A percentile compares a stretch with the other conserved stretches of the same genome.
Conservation (phyloP, 2,113 vertebrate genomes). For the Conger conger region DNA sequence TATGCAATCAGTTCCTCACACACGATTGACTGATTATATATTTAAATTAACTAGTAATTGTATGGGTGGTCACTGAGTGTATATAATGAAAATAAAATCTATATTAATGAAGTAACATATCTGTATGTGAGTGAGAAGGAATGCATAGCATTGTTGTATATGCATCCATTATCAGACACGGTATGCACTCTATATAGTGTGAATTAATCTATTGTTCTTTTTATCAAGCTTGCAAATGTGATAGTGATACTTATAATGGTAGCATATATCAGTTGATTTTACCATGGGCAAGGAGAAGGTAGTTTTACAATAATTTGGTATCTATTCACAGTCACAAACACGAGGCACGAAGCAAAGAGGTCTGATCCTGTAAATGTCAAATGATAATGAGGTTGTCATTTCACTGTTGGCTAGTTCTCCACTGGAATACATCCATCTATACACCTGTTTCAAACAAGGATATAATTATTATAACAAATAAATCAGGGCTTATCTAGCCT, state of each 20-base stretch:
- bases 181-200: too few relatives aligned
- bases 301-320: neutral
- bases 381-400: slow-evolving; percentile 22
- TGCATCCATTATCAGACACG: too few relatives aligned
- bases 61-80: too few relatives aligned
- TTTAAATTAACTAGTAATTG: too few relatives aligned
- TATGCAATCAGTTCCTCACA: too few relatives aligned
- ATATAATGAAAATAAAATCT: too few relatives aligned
- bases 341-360: neutral
- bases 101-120: too few relatives aligned
- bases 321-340: neutral
- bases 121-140: too few relatives aligned
- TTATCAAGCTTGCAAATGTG: neutral
- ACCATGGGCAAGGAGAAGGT: neutral
- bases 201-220: neutral
- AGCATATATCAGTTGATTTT: neutral
- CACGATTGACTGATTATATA: too few relatives aligned
- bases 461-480: slow-evolving; percentile 24
- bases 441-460: slow-evolving; percentile 16
- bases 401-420: neutral
- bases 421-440: neutral
- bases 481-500: slow-evolving; percentile 17
- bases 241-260: neutral
- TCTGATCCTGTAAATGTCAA: slow-evolving; percentile 21
- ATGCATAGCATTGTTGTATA: too few relatives aligned